Evolutionary conservation across 2,113 vertebrate genomes (phyloP).

Genomic region (Nipponia nippon): DNA sequence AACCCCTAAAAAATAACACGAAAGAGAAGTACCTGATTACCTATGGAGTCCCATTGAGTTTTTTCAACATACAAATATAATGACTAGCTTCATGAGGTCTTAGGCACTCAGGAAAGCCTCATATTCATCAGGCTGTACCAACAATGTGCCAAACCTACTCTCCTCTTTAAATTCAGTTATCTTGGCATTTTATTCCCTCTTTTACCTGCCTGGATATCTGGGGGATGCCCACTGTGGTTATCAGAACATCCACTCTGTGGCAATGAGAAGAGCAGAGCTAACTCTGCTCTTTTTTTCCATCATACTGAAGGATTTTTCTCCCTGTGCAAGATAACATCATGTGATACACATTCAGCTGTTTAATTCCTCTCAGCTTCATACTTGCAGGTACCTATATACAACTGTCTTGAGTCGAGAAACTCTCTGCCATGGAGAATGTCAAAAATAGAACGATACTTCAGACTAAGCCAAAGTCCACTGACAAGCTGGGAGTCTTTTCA

Average conservation of each 20-base stretch:
- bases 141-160: neutral
- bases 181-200: neutral
- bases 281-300: neutral
- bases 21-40: neutral
- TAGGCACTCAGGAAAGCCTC: neutral
- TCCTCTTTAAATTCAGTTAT: neutral
- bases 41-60: neutral
- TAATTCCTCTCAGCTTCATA: neutral
- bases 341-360: neutral
- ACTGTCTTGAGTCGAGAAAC: neutral
- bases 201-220: neutral
- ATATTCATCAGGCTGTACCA: neutral
- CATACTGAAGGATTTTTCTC: neutral
- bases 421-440: neutral
- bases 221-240: rapidly evolving
- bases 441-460: neutral
- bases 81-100: neutral
- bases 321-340: neutral
- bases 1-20: neutral
- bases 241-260: neutral
- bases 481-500: neutral
- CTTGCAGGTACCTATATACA: neutral
- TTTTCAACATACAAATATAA: neutral
- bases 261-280: neutral
- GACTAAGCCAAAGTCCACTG: neutral